A percentile compares a stretch with the other conserved stretches of the same genome.
These are phyloP conservation scores for Chloromyia formosa DNA, from an alignment of 2,888 invertebrate genomes.

Conservation along the genomic window DNA sequence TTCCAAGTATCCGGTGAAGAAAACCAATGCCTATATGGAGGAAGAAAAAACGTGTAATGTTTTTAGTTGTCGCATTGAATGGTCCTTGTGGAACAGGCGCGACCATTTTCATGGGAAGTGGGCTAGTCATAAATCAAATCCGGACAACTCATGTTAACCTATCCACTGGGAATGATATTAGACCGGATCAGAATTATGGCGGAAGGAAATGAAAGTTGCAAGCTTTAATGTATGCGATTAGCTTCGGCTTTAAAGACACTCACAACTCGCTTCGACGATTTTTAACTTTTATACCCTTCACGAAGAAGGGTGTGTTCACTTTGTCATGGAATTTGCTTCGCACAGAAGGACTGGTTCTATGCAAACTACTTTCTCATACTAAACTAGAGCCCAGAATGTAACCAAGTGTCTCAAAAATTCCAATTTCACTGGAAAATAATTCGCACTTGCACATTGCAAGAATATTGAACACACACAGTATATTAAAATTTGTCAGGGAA, in stretches of 20 bases:
- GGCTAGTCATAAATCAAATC: conserved; percentile 35
- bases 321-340: too few relatives aligned
- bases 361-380: too few relatives aligned
- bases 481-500: too few relatives aligned
- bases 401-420: too few relatives aligned
- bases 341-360: too few relatives aligned
- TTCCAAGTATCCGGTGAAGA: neutral
- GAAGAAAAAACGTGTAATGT: conserved; percentile 20
- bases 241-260: conserved; percentile 20
- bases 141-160: neutral
- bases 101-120: neutral
- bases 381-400: too few relatives aligned
- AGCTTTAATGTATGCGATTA: conserved; percentile 21
- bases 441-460: too few relatives aligned
- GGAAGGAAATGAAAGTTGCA: conserved; percentile 4
- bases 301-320: too few relatives aligned
- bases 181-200: neutral
- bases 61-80: conserved; percentile 35
- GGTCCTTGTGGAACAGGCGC: conserved; percentile 3
- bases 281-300: too few relatives aligned
- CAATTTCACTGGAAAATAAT: too few relatives aligned
- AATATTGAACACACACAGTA: too few relatives aligned
- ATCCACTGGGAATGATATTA: neutral
- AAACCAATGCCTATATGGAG: neutral
- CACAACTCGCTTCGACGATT: neutral